Evolutionary conservation across 2,113 vertebrate genomes (phyloP), one percentile per base, ranked within the genome.

Genomic region (Hippolais icterina): DNA sequence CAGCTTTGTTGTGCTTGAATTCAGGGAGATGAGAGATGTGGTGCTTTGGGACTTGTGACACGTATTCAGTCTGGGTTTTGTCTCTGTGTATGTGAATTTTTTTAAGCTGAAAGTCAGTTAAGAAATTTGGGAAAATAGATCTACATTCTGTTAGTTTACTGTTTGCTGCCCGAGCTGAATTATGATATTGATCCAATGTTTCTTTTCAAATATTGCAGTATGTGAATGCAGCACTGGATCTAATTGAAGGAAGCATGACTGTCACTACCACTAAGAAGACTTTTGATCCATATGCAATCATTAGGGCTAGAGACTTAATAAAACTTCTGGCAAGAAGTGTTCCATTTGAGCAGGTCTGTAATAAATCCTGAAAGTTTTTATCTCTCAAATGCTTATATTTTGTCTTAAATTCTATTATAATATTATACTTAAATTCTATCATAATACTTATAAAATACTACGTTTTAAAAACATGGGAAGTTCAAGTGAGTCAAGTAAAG

Each of bases 171-270:
- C 23, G 35, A 82, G 29, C 8, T 70, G 19, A 66, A 18, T 29
- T 54, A 11, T 52, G 37, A 50, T 19, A 16, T 1, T 52, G 49
- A 54, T 31, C 65, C 2, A 1, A 33, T 35, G 0, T 94, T 84
- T 81, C 28, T 64, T 54, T 96, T 87, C 71, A 80, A 88, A 81
- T 61, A n/a, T 35, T 94, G 31, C 94, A 99, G 99, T 98, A 98
- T 87, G 87, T 99, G 69, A 99, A 98, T 27, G 98, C 98, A 61
- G 98, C 97, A 0, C 96, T 99, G 96, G 99, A 99, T 94, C 96
- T 99, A 84, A 99, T 99, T 33, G 99, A 99, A 94, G 99, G 99
- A 88, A 99, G 99, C 91, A 98, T 99, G 97, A 99, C 99, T 5
- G 99, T 99, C 22, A 97, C 96, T 78, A 99, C 99, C 52, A 99